Evolutionary conservation across 2,888 invertebrate genomes (phyloP), one percentile per base, ranked within the genome.

Genomic region (Strigamia maritima): DNA sequence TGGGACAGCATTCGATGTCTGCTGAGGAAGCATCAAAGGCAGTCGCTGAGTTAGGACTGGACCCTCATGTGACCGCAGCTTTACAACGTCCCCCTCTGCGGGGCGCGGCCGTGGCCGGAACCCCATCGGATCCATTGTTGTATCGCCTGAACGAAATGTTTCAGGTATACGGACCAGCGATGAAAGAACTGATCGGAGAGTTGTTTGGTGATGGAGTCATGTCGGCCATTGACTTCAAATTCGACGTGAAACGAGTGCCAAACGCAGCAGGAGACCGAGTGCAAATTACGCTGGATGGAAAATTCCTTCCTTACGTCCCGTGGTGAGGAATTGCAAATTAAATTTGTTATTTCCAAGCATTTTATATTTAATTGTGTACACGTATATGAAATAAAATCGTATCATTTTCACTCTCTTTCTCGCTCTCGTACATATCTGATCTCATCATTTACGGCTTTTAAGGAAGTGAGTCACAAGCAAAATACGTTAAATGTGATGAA

Each of bases 171-270:
- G 83, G 83, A 0, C 80, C 81, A 1, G 79, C 83, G 24, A 44
- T 84, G 10, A 81, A 82, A 75, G 82, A 81, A 28, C 76, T 83
- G 16, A 81, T 83, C 24, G 79, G 82, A 70, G 83, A 83, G 78
- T 81, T 83, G 79, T 83, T 81, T n/a, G 83, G 83, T 14, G 82
- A 83, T 79, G 81, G 81, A 8, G 83, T 84, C 60, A 81, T 83
- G 81, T 82, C 82, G 35, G 83, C 83, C 31, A 81, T 83, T 60
- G 83, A 84, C 79, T 83, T 84, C 79, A 79, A 54, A 12, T 14
- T 81, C 19, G 74, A 81, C 44, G 70, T 81, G 2, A 24, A 80
- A 1, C 78, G 78, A 54, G 70, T 60, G 24, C 49, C 49, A 4
- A 31, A 54, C 26, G 24, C 79, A 4, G 74, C 80, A 22, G 79